These are phyloP conservation scores for Dendrolimus kikuchii DNA, from an alignment of 1,140 invertebrate genomes.

Conservation along the genomic window DNA sequence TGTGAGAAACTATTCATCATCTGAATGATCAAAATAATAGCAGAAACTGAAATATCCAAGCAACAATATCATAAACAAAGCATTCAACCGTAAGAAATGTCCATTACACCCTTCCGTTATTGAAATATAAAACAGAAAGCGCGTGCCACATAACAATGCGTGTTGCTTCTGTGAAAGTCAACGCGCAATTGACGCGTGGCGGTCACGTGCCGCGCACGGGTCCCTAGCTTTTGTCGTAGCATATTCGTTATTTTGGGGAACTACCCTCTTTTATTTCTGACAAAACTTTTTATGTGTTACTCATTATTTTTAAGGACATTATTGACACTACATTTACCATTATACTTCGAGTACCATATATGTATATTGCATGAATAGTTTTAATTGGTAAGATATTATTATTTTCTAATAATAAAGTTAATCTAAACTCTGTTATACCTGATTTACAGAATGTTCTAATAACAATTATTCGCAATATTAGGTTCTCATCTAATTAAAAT, in stretches of 20 bases:
- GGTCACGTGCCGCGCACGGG: conserved; percentile 38
- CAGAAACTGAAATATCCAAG: neutral
- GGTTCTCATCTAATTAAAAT: too few relatives aligned
- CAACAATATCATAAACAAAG: conserved; percentile 18
- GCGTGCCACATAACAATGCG: conserved; percentile 28
- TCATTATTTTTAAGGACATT: too few relatives aligned
- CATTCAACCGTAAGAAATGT: conserved; percentile 15
- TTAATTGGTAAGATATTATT: too few relatives aligned
- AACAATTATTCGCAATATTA: too few relatives aligned
- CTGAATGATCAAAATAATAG: neutral
- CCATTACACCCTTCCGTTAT: conserved; percentile 28
- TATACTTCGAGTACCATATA: too few relatives aligned
- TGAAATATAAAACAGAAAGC: conserved; percentile 10
- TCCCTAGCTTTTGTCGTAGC: conserved; percentile 43
- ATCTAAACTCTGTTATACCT: too few relatives aligned
- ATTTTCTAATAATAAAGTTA: too few relatives aligned
- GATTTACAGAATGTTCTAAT: too few relatives aligned
- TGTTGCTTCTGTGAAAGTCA: conserved; percentile 29
- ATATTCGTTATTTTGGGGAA: conserved; percentile 34
- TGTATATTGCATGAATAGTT: too few relatives aligned
- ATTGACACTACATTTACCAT: too few relatives aligned
- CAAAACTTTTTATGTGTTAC: too few relatives aligned
- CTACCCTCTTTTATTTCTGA: too few relatives aligned
- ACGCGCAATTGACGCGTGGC: conserved; percentile 43
- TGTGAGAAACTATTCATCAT: neutral